Percentiles rank a stretch among this genome's conserved stretches.
phyloP scores from a whole-genome alignment of 2,113 vertebrate species.

The Phyllostomus discolor region DNA sequence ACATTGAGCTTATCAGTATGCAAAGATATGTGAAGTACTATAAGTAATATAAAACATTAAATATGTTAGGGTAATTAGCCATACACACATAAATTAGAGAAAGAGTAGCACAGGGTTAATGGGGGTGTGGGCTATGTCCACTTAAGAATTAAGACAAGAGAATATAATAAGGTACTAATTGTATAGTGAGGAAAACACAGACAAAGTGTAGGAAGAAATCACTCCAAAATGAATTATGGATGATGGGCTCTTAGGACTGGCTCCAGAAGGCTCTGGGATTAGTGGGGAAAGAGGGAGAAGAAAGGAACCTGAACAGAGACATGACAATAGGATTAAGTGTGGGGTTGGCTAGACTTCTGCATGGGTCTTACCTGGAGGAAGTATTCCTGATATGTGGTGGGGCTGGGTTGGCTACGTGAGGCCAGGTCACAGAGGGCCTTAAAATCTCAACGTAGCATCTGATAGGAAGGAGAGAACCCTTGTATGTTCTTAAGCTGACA shows the following conservation, averaged over 20 bases:
- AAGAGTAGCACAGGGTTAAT: not conserved
- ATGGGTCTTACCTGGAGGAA: not conserved
- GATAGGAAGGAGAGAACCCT: not conserved
- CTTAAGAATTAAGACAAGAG: not conserved
- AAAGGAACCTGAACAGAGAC: not conserved
- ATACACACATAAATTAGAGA: not conserved
- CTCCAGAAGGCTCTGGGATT: not conserved
- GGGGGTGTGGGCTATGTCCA: not conserved
- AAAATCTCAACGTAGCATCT: not conserved
- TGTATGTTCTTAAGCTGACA: not conserved
- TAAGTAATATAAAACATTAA: not conserved
- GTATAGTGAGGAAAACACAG: not conserved
- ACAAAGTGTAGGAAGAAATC: not conserved
- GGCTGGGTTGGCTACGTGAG: not conserved
- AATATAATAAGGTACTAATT: not conserved
- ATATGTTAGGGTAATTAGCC: not conserved
- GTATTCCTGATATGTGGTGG: not conserved
- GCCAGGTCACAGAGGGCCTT: not conserved
- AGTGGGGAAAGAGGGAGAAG: not conserved
- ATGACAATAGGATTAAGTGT: not conserved
- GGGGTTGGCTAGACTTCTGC: no score
- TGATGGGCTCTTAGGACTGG: not conserved
- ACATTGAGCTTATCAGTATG: not conserved
- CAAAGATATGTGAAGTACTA: not conserved
- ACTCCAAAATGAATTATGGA: not conserved